These are phyloP conservation scores for Panopea generosa DNA, from an alignment of 2,888 invertebrate genomes.

Conservation along the genomic window DNA sequence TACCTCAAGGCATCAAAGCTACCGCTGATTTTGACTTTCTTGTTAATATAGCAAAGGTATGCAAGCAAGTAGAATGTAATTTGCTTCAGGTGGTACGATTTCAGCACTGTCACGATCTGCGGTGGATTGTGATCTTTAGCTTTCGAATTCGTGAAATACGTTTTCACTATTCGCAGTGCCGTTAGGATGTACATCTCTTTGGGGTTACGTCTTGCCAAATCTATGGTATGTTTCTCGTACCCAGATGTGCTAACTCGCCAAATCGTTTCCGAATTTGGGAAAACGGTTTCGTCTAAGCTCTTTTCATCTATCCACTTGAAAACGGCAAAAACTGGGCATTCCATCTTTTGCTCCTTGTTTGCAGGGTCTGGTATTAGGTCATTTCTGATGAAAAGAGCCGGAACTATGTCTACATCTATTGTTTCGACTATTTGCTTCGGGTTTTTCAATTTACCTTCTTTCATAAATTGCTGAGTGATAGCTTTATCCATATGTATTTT, in stretches of 20 bases:
- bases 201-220: slow-evolving; percentile 33
- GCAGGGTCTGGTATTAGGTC: slow-evolving; percentile 39
- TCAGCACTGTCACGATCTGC: slow-evolving; percentile 38
- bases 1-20: slow-evolving; percentile 50
- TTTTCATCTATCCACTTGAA: slow-evolving; percentile 53
- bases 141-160: slow-evolving; percentile 26
- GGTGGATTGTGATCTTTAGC: neutral
- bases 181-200: slow-evolving; percentile 55
- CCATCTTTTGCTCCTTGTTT: slow-evolving; percentile 16
- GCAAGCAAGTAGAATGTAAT: slow-evolving; percentile 51
- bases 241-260: slow-evolving; percentile 57
- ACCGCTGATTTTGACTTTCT: slow-evolving; percentile 10
- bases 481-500: slow-evolving; percentile 7
- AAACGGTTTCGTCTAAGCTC: neutral
- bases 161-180: slow-evolving; percentile 56
- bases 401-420: slow-evolving; percentile 59
- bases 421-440: neutral
- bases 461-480: neutral
- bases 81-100: slow-evolving; percentile 63
- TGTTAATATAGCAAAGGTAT: slow-evolving; percentile 11
- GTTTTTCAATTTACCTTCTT: neutral
- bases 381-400: slow-evolving; percentile 34
- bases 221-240: slow-evolving; percentile 61
- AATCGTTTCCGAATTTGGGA: slow-evolving; percentile 20
- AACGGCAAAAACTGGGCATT: slow-evolving; percentile 50